Evolutionary conservation across 2,113 vertebrate genomes (phyloP), one percentile per base, ranked within the genome.

Genomic region (Tetraodon nigroviridis): DNA sequence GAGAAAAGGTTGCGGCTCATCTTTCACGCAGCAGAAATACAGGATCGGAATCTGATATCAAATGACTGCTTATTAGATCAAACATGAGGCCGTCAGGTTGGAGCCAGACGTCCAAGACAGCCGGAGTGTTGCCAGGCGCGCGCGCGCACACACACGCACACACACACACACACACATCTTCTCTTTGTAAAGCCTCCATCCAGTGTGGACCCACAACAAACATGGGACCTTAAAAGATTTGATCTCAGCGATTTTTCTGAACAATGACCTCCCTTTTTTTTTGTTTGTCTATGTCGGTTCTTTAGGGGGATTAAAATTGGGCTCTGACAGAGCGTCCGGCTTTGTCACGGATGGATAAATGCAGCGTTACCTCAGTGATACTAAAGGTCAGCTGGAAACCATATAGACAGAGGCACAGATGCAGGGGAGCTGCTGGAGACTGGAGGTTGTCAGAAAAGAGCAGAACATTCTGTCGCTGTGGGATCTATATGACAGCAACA

Each of bases 21-120:
- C 73, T 86, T 85, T 80, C 81, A 75, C 77, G 32, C 67, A 79
- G 71, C 59, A 67, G 42, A 63, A 47, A 60, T 61, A 48, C 64
- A n/a, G 44, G n/a, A 70, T 77, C 27, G 50, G 61, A 80, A 76
- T 80, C 56, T 55, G 76, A 80, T 84, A 81, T 75, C 74, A 64
- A 47, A 79, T 73, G 71, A 70, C 71, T 64, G 74, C 72, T 84
- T 78, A 86, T 85, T 85, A 86, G 71, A 84, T 80, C 63, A 66
- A 73, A 60, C 67, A 71, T 62, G 44, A 50, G 63, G 50, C 69
- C 64, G 71, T 75, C 82, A 62, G 77, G 71, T 70, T 67, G 86
- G 81, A 85, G 82, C 78, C 83, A 74, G 76, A 63, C 71, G 73
- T 75, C 52, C 56, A 67, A 69, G 58, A 67, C 52, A 72, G 74